phyloP scores from a whole-genome alignment of 2,797 vertebrate species.

The Xiphorhynchus erythropygius region DNA sequence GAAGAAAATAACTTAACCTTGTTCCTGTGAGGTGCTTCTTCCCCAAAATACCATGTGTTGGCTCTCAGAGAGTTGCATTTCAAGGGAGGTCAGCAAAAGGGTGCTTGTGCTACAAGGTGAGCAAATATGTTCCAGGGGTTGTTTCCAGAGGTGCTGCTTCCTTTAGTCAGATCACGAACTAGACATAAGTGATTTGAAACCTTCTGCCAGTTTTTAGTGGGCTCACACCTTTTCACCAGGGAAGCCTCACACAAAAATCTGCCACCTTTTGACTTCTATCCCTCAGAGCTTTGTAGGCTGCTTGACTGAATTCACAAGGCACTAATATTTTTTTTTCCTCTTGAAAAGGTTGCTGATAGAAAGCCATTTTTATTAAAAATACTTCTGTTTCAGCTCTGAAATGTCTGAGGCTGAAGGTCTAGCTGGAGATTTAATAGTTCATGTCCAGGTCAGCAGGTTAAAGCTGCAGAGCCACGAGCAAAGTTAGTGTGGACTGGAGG shows the following conservation, averaged over 20 bases:
- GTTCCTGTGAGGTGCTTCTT: neutral
- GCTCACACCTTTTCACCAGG: neutral
- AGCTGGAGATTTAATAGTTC: neutral
- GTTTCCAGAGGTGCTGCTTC: neutral
- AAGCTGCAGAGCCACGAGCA: neutral
- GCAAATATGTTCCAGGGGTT: neutral
- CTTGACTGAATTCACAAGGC: neutral
- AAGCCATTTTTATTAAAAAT: neutral
- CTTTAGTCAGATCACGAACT: neutral
- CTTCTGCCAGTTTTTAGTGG: neutral
- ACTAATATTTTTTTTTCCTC: neutral
- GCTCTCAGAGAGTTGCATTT: neutral
- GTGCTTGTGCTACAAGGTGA: neutral
- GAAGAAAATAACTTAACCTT: neutral
- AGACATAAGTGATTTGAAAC: neutral
- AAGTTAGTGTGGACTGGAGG: neutral
- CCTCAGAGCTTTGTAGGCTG: neutral
- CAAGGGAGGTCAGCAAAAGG: neutral
- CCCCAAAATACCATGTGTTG: neutral
- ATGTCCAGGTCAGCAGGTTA: neutral
- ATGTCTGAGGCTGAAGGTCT: slow-evolving; percentile 2
- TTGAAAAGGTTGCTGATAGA: neutral
- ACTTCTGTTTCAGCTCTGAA: neutral
- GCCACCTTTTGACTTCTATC: slow-evolving; percentile 26
- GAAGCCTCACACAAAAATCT: neutral